These are phyloP conservation scores for Pantelozetes paolii DNA, from an alignment of 2,888 invertebrate species.

Conservation along the genomic window DNA sequence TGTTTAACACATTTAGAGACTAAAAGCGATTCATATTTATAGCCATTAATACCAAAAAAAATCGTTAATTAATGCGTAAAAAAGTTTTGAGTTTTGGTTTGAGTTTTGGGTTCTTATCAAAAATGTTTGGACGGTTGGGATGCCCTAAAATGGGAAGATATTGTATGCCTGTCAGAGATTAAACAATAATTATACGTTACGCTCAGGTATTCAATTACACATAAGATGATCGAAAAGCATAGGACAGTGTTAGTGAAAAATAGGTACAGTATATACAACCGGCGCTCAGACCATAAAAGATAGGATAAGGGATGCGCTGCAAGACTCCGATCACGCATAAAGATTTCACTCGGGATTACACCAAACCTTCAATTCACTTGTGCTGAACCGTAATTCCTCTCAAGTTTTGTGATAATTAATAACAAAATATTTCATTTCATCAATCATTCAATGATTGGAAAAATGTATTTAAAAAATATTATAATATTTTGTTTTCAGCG, in stretches of 20 bases:
- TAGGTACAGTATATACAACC: background rate
- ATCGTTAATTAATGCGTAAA: slow-evolving; percentile 33
- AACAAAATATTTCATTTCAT: slow-evolving; percentile 33
- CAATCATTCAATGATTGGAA: slow-evolving; percentile 2
- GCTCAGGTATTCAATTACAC: slow-evolving; percentile 37
- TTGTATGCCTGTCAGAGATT: slow-evolving; percentile 35
- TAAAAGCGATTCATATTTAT: background rate
- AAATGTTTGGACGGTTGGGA: background rate
- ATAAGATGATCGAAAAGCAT: slow-evolving; percentile 38
- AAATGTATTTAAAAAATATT: slow-evolving; percentile 10
- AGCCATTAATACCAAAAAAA: background rate
- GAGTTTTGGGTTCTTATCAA: slow-evolving; percentile 20
- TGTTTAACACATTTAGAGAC: background rate
- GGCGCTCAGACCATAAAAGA: background rate
- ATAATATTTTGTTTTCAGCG: background rate
- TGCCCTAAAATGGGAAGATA: slow-evolving; percentile 28
- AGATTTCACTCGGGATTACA: slow-evolving; percentile 32
- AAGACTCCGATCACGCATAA: slow-evolving; percentile 31
- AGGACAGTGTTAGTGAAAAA: slow-evolving; percentile 9
- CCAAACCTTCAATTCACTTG: slow-evolving; percentile 12
- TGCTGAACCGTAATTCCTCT: slow-evolving; percentile 30
- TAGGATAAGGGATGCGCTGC: slow-evolving; percentile 28
- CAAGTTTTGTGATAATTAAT: slow-evolving; percentile 26
- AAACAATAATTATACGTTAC: slow-evolving; percentile 37
- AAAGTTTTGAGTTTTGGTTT: background rate